These are phyloP conservation scores for Torymus texanus DNA, from an alignment of 2,888 invertebrate species.

Conservation along the genomic window DNA sequence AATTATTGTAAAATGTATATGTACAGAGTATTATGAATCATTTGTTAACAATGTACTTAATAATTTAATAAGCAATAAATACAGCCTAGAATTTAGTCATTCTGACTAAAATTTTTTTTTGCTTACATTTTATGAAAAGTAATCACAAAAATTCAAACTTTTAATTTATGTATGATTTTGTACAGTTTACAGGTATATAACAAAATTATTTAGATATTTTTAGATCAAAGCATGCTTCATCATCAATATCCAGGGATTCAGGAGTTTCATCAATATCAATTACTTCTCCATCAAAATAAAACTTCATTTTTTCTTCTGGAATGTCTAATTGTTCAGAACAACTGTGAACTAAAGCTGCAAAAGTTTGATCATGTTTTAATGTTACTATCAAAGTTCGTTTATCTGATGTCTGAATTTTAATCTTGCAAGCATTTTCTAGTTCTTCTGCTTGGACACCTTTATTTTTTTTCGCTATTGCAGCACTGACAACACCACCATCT, in stretches of 20 bases:
- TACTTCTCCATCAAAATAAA: slow-evolving; percentile 70
- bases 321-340: slow-evolving; percentile 64
- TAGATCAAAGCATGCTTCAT: slow-evolving; percentile 70
- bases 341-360: slow-evolving; percentile 59
- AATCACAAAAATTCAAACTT: too few species aligned
- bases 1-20: slow-evolving; percentile 8
- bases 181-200: background rate
- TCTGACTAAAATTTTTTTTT: too few species aligned
- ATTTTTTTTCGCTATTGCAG: slow-evolving; percentile 48
- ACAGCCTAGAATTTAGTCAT: too few species aligned
- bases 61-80: too few species aligned
- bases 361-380: slow-evolving; percentile 62
- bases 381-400: slow-evolving; percentile 61
- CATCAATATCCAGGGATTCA: slow-evolving; percentile 67
- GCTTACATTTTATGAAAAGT: too few species aligned
- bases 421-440: slow-evolving; percentile 60
- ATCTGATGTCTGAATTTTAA: slow-evolving; percentile 67
- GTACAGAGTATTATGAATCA: background rate
- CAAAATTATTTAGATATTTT: slow-evolving; percentile 52
- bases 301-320: slow-evolving; percentile 63
- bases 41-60: too few species aligned
- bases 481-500: slow-evolving; percentile 67
- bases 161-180: too few species aligned
- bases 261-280: slow-evolving; percentile 66
- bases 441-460: slow-evolving; percentile 14